These are phyloP conservation scores for Litocranius walleri DNA, from an alignment of 2,113 vertebrate genomes.

Conservation along the genomic window DNA sequence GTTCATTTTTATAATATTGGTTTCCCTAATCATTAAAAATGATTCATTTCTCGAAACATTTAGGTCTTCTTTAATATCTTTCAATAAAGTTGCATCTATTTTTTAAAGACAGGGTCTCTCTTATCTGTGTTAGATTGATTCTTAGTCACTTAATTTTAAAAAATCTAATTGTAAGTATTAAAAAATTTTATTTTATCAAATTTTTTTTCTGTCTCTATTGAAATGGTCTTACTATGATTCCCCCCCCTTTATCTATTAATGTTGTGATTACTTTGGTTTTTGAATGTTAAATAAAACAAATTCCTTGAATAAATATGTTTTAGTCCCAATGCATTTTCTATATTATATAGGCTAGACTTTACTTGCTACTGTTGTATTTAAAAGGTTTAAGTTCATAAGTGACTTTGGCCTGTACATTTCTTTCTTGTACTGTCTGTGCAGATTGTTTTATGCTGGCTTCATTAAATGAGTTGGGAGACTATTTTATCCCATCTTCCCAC, in stretches of 20 bases:
- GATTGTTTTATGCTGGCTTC: background rate
- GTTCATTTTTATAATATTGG: background rate
- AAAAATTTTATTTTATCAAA: background rate
- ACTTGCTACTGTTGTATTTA: background rate
- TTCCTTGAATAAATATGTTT: background rate
- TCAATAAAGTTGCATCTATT: background rate
- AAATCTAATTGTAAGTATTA: background rate
- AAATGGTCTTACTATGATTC: background rate
- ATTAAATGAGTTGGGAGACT: background rate
- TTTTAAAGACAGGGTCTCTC: background rate
- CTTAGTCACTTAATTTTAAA: background rate
- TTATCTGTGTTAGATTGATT: background rate
- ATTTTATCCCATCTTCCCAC: background rate
- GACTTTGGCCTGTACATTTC: background rate
- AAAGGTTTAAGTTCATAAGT: background rate
- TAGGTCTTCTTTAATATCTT: background rate
- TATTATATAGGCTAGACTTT: background rate
- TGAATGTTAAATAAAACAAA: background rate
- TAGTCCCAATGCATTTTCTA: background rate
- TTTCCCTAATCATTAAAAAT: background rate
- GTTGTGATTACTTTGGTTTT: conserved; percentile 16
- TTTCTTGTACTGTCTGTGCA: background rate
- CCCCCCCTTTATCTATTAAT: background rate
- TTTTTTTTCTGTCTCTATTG: background rate
- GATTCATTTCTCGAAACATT: background rate